Base-by-base conservation (phyloP, 2,888 invertebrate genomes). In the Athripsodes cinereus region DNA sequence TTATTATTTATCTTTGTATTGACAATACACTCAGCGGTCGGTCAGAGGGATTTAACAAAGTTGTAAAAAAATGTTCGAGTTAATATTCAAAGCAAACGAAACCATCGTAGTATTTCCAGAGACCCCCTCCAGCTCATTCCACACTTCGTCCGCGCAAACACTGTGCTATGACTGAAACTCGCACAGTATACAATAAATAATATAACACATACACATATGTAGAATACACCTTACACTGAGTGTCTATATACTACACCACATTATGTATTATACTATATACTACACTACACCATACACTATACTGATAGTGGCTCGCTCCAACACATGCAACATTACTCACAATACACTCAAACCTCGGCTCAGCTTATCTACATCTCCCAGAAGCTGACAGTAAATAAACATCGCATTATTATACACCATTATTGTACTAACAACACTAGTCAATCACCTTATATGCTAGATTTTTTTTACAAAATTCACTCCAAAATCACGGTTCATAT, bases 91-190 rank as follows among this genome's bases (percentile, higher is more conserved):
- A 13, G 40, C 40, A 40, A 40, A 40, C 40, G 40, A 40, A 40
- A 62, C 73, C 75, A 70, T 71, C 74, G 78, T 78, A 79, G 78
- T 79, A 78, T 78, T 78, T 75, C 72, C 74, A 74, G 74, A 74
- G 74, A 76, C 74, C 78, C 78, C 78, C 77, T 73, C 76, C 76
- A 40, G n/a, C n/a, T n/a, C n/a, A n/a, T n/a, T n/a, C n/a, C n/a
- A n/a, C n/a, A n/a, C n/a, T n/a, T n/a, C n/a, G n/a, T n/a, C n/a
- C n/a, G n/a, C n/a, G 3, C 40, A 16, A 5, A 26, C 26, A 26
- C 3, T 26, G 10, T 26, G 10, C 26, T 6, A 10, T 26, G 26
- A 26, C 5, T 26, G 26, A 26, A 6, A 26, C 26, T 26, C 26
- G 26, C 26, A 26, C 26, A 26, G 5, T 10, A 26, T 26, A 26